phyloP scores from a whole-genome alignment of 2,888 invertebrate genomes.

The Liposcelis brunnea region DNA sequence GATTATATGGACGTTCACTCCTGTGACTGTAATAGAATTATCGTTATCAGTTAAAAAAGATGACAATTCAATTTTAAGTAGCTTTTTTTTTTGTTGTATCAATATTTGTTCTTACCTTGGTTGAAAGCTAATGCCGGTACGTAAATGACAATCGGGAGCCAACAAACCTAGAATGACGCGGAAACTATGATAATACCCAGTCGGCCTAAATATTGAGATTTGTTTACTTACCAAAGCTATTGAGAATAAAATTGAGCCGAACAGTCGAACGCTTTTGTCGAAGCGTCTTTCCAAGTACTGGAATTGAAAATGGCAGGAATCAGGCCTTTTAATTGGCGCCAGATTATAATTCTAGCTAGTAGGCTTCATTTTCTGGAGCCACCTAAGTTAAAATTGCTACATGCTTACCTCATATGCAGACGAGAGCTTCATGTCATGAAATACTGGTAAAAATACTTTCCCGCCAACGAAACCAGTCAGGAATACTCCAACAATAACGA shows the following conservation, averaged over 20 bases:
- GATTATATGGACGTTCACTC: constrained; percentile 60
- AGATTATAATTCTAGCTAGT: too few relatives aligned
- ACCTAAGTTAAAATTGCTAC: too few relatives aligned
- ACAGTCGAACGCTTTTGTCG: constrained; percentile 46
- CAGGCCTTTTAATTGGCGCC: too few relatives aligned
- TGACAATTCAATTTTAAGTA: constrained; percentile 7
- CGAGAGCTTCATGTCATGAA: constrained; percentile 53
- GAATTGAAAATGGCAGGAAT: too few relatives aligned
- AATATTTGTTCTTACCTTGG: constrained; percentile 38
- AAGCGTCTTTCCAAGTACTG: constrained; percentile 56
- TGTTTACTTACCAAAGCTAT: constrained; percentile 45
- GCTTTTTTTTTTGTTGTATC: constrained; percentile 5
- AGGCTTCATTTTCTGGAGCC: too few relatives aligned
- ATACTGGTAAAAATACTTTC: constrained; percentile 53
- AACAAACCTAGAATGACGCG: constrained; percentile 40
- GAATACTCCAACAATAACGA: constrained; percentile 42
- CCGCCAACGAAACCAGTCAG: constrained; percentile 42
- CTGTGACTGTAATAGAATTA: constrained; percentile 53
- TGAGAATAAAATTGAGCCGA: constrained; percentile 51
- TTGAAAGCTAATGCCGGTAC: constrained; percentile 63
- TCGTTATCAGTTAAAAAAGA: constrained; percentile 17
- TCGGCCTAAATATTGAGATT: too few relatives aligned
- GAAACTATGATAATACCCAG: background rate
- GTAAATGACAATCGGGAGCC: constrained; percentile 61
- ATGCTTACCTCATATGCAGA: constrained; percentile 58